Percentiles rank a stretch among this genome's conserved stretches.
Evolutionary conservation across 1,140 invertebrate genomes (phyloP).

Genomic region (Lepidotrigona ventralis): DNA sequence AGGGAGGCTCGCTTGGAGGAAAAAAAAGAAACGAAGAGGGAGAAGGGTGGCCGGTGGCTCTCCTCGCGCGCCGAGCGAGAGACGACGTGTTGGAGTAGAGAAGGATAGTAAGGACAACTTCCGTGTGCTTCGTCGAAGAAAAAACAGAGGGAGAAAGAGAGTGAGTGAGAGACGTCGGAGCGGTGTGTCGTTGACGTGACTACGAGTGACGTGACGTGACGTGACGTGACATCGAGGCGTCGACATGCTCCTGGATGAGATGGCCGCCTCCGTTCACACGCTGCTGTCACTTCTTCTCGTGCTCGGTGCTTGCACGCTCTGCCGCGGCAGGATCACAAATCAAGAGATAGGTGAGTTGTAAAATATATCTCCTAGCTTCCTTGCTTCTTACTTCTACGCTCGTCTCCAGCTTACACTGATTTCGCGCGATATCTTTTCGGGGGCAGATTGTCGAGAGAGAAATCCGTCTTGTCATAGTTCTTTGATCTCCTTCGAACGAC

Average conservation of each 20-base stretch:
- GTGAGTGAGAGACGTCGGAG: background rate
- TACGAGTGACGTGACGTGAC: slow-evolving; percentile 68
- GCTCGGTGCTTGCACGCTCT: slow-evolving; percentile 29
- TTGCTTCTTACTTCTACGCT: background rate
- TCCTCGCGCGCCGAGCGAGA: slow-evolving; percentile 10
- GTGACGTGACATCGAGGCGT: slow-evolving; percentile 67
- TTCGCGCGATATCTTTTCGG: background rate
- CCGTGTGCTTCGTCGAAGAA: background rate
- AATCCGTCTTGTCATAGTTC: too few relatives aligned
- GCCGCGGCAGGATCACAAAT: slow-evolving; percentile 69
- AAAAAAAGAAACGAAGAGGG: background rate
- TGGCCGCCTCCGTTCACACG: slow-evolving; percentile 48
- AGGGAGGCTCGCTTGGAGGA: background rate
- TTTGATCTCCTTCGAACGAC: too few relatives aligned
- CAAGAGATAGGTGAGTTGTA: slow-evolving; percentile 73
- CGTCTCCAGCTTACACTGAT: too few relatives aligned
- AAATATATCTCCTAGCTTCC: background rate
- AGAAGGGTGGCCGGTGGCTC: slow-evolving; percentile 8
- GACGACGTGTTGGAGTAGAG: too few relatives aligned
- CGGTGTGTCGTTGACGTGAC: slow-evolving; percentile 63
- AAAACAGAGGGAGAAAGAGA: background rate
- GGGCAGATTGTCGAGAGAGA: too few relatives aligned
- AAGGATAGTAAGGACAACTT: background rate
- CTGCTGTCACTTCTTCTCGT: slow-evolving; percentile 54
- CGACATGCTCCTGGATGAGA: slow-evolving; percentile 69